A percentile compares a stretch with the other conserved stretches of the same genome.
phyloP scores from a whole-genome alignment of 2,888 invertebrate genomes.

The Trissolcus japonicus region DNA sequence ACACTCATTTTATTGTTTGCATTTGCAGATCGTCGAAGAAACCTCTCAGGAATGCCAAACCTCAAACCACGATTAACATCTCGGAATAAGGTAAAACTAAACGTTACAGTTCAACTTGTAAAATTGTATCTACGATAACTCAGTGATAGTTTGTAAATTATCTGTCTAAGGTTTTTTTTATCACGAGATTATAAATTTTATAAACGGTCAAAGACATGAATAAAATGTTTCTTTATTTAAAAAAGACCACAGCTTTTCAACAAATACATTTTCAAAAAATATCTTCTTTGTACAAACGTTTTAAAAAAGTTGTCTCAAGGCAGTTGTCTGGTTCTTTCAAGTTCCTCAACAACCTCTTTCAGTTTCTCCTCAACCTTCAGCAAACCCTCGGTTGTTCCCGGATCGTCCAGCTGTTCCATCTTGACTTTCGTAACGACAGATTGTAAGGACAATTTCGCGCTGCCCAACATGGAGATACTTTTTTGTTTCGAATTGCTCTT shows the following conservation, averaged over 20 bases:
- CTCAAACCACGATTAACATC: too few species aligned
- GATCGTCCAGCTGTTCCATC: constrained; percentile 73
- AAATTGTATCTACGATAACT: constrained; percentile 1
- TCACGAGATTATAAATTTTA: background rate
- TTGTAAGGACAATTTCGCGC: constrained; percentile 70
- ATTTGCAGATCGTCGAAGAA: background rate
- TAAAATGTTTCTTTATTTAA: constrained; percentile 1
- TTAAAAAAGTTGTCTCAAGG: background rate
- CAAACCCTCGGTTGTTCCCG: constrained; percentile 64
- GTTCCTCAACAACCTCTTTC: constrained; percentile 63
- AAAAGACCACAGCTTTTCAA: too few species aligned
- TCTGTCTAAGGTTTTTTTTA: background rate
- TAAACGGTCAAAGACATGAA: background rate
- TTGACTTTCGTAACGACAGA: constrained; percentile 74
- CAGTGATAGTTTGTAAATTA: background rate
- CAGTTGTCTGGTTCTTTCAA: constrained; percentile 59
- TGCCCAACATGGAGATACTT: constrained; percentile 65
- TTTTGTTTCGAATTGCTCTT: constrained; percentile 76
- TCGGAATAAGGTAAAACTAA: too few species aligned
- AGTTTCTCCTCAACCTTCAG: constrained; percentile 69
- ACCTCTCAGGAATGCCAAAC: background rate
- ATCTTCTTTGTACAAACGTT: background rate
- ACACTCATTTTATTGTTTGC: background rate
- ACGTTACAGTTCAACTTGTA: background rate
- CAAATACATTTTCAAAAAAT: background rate